Conservation (phyloP, 2,797 vertebrate species). For the Bucorvus abyssinicus region DNA sequence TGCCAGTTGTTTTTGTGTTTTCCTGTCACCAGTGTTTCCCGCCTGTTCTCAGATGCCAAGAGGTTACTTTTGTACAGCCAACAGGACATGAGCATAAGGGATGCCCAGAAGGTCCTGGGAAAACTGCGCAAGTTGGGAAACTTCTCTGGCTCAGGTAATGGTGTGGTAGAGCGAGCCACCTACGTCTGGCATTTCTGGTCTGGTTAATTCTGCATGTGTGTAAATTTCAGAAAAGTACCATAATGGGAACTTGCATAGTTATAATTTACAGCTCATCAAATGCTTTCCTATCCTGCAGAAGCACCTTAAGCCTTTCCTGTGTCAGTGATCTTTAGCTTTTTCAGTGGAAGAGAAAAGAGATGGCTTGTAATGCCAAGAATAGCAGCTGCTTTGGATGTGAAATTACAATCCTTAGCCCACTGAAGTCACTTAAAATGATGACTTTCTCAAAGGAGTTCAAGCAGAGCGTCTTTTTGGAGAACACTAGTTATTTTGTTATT, state of each 20-base stretch:
- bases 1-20: not conserved
- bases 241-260: accelerated
- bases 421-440: not conserved
- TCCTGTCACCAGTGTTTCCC: constrained; percentile 82
- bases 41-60: constrained; percentile 89
- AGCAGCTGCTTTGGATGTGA: not conserved
- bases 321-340: not conserved
- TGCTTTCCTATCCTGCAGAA: not conserved
- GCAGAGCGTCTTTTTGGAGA: not conserved
- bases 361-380: not conserved
- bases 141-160: constrained; percentile 79
- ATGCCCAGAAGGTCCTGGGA: constrained; percentile 83
- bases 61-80: constrained; percentile 93
- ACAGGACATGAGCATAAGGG: constrained; percentile 86
- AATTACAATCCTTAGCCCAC: not conserved
- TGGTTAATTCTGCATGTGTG: not conserved
- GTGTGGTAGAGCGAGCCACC: not conserved
- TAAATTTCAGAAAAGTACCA: not conserved
- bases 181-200: not conserved
- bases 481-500: not conserved
- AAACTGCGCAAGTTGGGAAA: constrained; percentile 80
- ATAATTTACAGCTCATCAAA: not conserved
- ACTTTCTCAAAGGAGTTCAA: not conserved
- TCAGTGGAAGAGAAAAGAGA: not conserved
- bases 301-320: not conserved